Base-by-base conservation (phyloP, 2,113 vertebrate genomes). In the Riparia riparia region DNA sequence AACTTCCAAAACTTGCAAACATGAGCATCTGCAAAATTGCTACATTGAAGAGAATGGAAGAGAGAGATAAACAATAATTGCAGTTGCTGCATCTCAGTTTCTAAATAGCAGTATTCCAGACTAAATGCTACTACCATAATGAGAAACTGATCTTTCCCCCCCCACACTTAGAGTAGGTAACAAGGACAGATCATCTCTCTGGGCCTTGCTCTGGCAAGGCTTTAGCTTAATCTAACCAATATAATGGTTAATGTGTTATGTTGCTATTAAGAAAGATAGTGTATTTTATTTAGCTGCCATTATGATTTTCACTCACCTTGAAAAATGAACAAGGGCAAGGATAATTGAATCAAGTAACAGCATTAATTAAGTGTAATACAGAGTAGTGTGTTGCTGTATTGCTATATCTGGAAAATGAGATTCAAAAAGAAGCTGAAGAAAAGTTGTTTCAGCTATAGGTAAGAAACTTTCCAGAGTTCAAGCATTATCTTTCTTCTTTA, bases 401-500 rank as follows among this genome's bases (percentile, higher is more conserved):
- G 0, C 42, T 74, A 0, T 24, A 28, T 53, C 28, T 92, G 71
- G 79, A 74, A 92, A 88, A 81, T 1, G 9, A 61, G 74, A 82
- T 39, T 61, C 56, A 81, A 63, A 76, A 58, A 76, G 66, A 89
- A 82, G 34, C 44, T 64, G 37, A 58, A 68, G 60, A 57, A 63
- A 24, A 71, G 21, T 56, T 64, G 56, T 66, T 92, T 71, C 37
- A 64, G 24, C 60, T 82, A 28, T 13, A 63, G 41, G 58, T 84
- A 87, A 74, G 86, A 88, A 90, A 81, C 20, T 68, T 86, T 28
- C 34, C 65, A 60, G 76, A 51, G 56, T 58, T 86, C 18, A 68
- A 29, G 49, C 5, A 1, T 66, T 94, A 80, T 88, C 71, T 77
- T 47, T 74, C 32, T 79, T 24, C 49, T 68, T 74, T 72, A 92